phyloP scores from a whole-genome alignment of 37 sponge, comb jelly and placozoan genomes.

The Haliclona indistincta region DNA sequence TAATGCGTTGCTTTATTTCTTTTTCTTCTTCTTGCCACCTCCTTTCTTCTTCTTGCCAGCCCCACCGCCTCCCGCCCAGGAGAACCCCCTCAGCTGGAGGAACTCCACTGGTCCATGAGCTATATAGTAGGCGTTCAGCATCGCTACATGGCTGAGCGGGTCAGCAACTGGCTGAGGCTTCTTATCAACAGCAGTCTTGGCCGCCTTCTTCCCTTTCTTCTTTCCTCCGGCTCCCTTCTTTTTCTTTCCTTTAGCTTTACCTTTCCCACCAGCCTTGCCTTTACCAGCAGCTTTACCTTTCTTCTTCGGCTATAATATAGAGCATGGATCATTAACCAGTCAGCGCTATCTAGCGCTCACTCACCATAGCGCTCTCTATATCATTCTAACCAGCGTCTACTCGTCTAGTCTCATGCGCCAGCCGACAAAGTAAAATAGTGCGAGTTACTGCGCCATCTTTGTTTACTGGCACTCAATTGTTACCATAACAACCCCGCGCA shows the following conservation, averaged over 20 bases:
- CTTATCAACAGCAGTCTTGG: background rate
- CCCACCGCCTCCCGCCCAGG: slow-evolving; percentile 41
- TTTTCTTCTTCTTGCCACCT: slow-evolving; percentile 29
- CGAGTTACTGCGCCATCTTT: background rate
- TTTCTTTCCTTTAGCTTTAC: slow-evolving; percentile 6
- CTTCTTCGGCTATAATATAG: slow-evolving; percentile 12
- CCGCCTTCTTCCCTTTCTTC: slow-evolving; percentile 16
- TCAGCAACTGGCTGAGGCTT: slow-evolving; percentile 42
- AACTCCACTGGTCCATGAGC: slow-evolving; percentile 62
- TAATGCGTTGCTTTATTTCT: too few species aligned
- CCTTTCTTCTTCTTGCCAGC: slow-evolving; percentile 25
- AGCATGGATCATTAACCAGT: background rate
- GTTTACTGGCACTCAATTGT: too few species aligned
- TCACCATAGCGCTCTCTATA: too few species aligned
- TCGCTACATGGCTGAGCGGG: slow-evolving; percentile 56
- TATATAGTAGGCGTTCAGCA: slow-evolving; percentile 64
- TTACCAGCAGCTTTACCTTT: slow-evolving; percentile 26
- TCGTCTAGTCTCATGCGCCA: too few species aligned
- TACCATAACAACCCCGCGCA: too few species aligned
- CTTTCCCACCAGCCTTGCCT: slow-evolving; percentile 28
- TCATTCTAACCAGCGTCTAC: too few species aligned
- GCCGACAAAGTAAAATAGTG: too few species aligned
- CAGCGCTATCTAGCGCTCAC: too few species aligned
- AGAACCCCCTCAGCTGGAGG: slow-evolving; percentile 41
- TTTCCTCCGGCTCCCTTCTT: slow-evolving; percentile 19